Percentiles rank a stretch among this genome's conserved stretches.
Evolutionary conservation across 2,888 invertebrate species (phyloP).

Genomic region (Oithona nana): DNA sequence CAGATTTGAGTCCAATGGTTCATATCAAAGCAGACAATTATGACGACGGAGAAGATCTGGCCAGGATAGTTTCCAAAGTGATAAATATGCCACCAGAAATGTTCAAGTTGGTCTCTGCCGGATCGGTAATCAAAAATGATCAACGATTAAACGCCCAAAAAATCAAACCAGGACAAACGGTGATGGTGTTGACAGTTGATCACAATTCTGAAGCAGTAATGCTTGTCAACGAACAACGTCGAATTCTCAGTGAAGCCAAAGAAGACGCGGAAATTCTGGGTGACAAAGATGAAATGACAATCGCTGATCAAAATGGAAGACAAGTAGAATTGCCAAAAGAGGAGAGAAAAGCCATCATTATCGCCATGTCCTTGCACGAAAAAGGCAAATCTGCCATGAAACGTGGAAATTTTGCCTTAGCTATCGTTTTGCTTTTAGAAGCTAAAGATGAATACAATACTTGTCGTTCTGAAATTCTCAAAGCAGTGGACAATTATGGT

Average conservation of each 20-base stretch:
- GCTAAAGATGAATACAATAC: constrained; percentile 45
- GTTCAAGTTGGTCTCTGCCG: constrained; percentile 29
- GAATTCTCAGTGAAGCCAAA: constrained; percentile 22
- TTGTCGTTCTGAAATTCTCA: constrained; percentile 43
- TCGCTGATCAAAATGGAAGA: constrained; percentile 54
- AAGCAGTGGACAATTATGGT: constrained; percentile 60
- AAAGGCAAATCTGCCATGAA: constrained; percentile 50
- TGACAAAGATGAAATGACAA: constrained; percentile 22
- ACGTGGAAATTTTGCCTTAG: constrained; percentile 43
- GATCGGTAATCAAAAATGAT: constrained; percentile 26
- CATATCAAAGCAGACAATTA: constrained; percentile 39
- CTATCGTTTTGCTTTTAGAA: constrained; percentile 51
- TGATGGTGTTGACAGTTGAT: constrained; percentile 16
- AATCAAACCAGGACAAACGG: background rate
- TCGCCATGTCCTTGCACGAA: constrained; percentile 60
- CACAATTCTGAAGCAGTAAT: constrained; percentile 20
- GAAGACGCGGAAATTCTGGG: constrained; percentile 26
- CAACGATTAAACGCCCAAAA: background rate
- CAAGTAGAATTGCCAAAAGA: constrained; percentile 45
- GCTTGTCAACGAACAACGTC: constrained; percentile 20
- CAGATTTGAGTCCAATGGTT: constrained; percentile 27
- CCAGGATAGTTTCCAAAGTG: constrained; percentile 29
- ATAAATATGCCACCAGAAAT: constrained; percentile 27
- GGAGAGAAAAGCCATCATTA: constrained; percentile 47
- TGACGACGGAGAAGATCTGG: constrained; percentile 37